Base-by-base conservation (phyloP, 2,113 vertebrate genomes). In the Barbus barbus region DNA sequence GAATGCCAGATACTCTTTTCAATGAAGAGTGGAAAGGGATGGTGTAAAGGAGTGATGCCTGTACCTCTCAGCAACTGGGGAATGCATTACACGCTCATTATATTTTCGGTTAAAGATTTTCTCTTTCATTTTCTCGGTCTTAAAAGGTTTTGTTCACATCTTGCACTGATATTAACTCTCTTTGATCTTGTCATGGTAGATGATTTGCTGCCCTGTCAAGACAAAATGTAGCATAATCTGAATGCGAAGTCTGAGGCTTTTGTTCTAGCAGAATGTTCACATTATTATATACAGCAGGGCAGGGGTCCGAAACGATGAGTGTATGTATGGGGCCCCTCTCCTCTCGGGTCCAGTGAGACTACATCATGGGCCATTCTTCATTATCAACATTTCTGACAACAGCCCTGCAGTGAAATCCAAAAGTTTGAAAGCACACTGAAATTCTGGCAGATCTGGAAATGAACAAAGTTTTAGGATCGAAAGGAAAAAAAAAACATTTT, bases 131-230 rank as follows among this genome's bases (percentile, higher is more conserved):
- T 61, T 78, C 33, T 60, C 13, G 0, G 12, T 58, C 75, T 63
- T 79, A 26, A 79, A 79, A 79, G 22, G 36, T 44, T 46, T 63
- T 79, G 56, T 44, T 61, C 38, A 79, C 24, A 79, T 79, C 38
- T 79, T 63, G 56, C 77, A 28, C 44, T 75, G 24, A 75, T 51
- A 75, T 75, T 31, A 75, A 75, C 46, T 51, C 9, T 51, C 73
- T 75, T 75, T 51, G 73, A 75, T 75, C 73, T 75, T 31, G 73
- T 20, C n/a, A 75, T 31, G 41, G 73, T 51, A 20, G 26, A 31
- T 31, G 73, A 75, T 51, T 48, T 31, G 46, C 41, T 75, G 44
- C 26, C 46, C 3, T 44, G 38, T 44, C 22, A 73, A 73, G n/a
- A 73, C 38, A 46, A 73, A 46, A 73, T 26, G 6, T 26, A 44